Evolutionary conservation across 2,113 vertebrate species (phyloP).

Genomic region (Tapirus terrestris): DNA sequence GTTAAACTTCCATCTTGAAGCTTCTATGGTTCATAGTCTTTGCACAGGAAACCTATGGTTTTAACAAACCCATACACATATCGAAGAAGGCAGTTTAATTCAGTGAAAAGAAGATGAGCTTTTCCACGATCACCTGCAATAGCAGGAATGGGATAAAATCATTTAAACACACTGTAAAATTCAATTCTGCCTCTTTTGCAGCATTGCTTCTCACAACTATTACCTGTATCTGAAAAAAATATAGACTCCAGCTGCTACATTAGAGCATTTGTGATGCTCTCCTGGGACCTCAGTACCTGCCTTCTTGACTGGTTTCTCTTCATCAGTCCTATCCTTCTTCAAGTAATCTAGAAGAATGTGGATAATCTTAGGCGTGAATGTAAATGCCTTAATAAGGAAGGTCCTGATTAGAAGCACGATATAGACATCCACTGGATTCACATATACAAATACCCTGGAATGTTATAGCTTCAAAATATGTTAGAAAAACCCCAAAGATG

Average conservation of each 20-base stretch:
- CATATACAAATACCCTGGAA: slow-evolving; percentile 66
- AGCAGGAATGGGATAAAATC: neutral
- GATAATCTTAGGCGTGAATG: slow-evolving; percentile 70
- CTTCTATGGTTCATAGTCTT: slow-evolving; percentile 69
- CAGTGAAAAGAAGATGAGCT: slow-evolving; percentile 49
- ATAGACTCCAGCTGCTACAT: slow-evolving; percentile 56
- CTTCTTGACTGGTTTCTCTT: slow-evolving; percentile 69
- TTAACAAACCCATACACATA: slow-evolving; percentile 53
- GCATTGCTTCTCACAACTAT: slow-evolving; percentile 59
- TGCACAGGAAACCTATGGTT: slow-evolving; percentile 51
- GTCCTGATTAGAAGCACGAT: slow-evolving; percentile 77
- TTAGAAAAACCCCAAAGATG: slow-evolving; percentile 77
- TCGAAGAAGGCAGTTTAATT: slow-evolving; percentile 66
- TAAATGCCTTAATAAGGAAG: slow-evolving; percentile 86
- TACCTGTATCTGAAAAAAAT: slow-evolving; percentile 56
- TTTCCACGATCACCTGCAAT: neutral
- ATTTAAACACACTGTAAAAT: slow-evolving; percentile 57
- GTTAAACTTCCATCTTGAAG: slow-evolving; percentile 75
- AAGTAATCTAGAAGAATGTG: slow-evolving; percentile 59
- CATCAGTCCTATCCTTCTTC: slow-evolving; percentile 50
- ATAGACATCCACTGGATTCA: slow-evolving; percentile 73
- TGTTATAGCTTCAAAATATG: slow-evolving; percentile 66
- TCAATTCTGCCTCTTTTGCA: slow-evolving; percentile 61
- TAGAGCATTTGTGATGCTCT: slow-evolving; percentile 59
- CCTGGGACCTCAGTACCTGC: slow-evolving; percentile 64